These are phyloP conservation scores for Orchestia grillus DNA, from an alignment of 1,140 invertebrate species.

Conservation along the genomic window DNA sequence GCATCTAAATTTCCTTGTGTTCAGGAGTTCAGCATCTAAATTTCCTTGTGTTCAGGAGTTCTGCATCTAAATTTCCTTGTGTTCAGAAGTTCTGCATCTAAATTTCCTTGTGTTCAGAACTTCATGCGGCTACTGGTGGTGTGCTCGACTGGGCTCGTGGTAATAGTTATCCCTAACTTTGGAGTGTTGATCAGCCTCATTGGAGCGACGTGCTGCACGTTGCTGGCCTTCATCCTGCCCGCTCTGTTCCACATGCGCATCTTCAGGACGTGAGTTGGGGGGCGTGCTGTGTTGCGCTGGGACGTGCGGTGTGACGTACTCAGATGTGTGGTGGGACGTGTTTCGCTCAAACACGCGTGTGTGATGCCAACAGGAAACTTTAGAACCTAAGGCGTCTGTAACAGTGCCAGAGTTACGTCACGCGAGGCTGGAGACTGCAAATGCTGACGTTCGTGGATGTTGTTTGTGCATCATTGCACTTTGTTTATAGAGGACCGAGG, in stretches of 20 bases:
- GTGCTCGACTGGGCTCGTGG: conserved; percentile 71
- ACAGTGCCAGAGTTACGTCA: neutral
- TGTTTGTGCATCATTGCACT: neutral
- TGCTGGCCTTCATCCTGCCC: conserved; percentile 73
- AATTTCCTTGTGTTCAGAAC: conserved; percentile 69
- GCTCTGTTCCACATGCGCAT: conserved; percentile 72
- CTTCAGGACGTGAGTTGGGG: conserved; percentile 70
- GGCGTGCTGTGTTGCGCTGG: neutral
- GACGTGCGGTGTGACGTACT: too few species aligned
- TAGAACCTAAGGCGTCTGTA: neutral
- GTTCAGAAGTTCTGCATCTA: conserved; percentile 72
- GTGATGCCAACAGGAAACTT: too few species aligned
- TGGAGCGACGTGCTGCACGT: conserved; percentile 73
- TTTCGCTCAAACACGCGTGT: too few species aligned
- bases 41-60: too few species aligned
- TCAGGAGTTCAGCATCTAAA: too few species aligned
- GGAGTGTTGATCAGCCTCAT: conserved; percentile 74
- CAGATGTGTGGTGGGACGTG: too few species aligned
- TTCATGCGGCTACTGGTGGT: conserved; percentile 71
- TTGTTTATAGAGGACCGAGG: neutral
- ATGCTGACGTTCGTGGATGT: neutral
- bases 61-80: neutral
- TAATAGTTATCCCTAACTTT: conserved; percentile 73
- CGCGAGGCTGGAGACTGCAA: neutral
- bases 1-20: too few species aligned